phyloP scores from a whole-genome alignment of 2,797 vertebrate species.

The Harpagifer antarcticus region DNA sequence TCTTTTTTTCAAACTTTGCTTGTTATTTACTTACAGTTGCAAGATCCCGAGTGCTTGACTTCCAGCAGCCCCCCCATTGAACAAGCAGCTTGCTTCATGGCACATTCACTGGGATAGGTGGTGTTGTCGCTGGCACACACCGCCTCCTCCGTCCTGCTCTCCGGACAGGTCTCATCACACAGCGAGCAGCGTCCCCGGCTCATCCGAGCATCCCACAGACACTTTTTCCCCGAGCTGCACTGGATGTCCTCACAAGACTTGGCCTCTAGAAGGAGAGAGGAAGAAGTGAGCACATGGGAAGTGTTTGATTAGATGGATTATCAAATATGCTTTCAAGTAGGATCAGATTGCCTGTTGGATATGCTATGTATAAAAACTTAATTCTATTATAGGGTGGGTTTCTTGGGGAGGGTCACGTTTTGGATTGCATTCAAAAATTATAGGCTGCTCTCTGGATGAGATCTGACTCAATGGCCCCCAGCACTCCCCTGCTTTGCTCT shows the following conservation, averaged over 20 bases:
- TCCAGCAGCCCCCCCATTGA: slow-evolving; percentile 94
- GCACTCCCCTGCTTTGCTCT: slow-evolving; percentile 61
- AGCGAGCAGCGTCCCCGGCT: slow-evolving; percentile 93
- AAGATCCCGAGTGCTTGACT: slow-evolving; percentile 98
- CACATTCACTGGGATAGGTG: slow-evolving; percentile 96
- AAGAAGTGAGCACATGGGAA: slow-evolving; percentile 42
- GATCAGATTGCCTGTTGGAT: slow-evolving; percentile 46
- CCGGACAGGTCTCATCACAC: slow-evolving; percentile 92
- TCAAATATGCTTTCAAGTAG: slow-evolving; percentile 43
- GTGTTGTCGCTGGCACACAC: slow-evolving; percentile 98
- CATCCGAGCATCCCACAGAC: slow-evolving; percentile 95
- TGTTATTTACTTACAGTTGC: slow-evolving; percentile 98
- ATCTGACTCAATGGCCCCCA: slow-evolving; percentile 75
- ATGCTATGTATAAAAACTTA: slow-evolving; percentile 30
- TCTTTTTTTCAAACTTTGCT: slow-evolving; percentile 59
- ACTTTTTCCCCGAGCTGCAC: slow-evolving; percentile 94
- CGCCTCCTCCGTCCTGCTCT: slow-evolving; percentile 92
- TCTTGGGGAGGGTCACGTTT: slow-evolving; percentile 23
- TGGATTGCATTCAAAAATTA: slow-evolving; percentile 31
- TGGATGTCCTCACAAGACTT: slow-evolving; percentile 99
- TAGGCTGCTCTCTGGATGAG: slow-evolving; percentile 51
- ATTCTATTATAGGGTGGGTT: slow-evolving; percentile 34
- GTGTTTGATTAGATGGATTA: slow-evolving; percentile 61
- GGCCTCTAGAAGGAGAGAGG: slow-evolving; percentile 88
- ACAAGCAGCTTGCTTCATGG: slow-evolving; percentile 97